phyloP scores from a whole-genome alignment of 2,113 vertebrate species.

The Tragelaphus imberbis region DNA sequence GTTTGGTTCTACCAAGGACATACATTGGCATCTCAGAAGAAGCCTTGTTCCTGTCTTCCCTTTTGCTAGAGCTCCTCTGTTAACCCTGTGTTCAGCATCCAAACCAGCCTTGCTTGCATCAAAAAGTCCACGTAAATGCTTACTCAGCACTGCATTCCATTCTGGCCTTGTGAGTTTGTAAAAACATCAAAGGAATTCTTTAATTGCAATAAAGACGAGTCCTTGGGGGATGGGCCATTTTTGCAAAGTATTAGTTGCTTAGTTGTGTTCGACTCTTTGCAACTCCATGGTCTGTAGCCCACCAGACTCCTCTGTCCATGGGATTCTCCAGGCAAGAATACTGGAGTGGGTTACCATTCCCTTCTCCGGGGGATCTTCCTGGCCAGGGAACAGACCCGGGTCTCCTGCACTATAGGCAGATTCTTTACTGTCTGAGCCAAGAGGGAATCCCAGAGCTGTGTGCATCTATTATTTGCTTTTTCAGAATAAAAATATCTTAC shows the following conservation, averaged over 20 bases:
- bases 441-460: neutral
- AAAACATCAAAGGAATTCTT: neutral
- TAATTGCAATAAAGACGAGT: neutral
- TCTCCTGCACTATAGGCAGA: neutral
- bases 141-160: neutral
- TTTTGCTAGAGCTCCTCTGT: no score
- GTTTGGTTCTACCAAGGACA: neutral
- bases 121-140: accelerated
- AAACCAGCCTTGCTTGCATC: no score
- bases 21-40: neutral
- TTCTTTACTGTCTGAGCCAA: neutral
- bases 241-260: neutral
- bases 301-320: neutral
- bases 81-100: neutral
- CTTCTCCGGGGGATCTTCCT: neutral
- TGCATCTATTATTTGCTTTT: neutral
- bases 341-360: neutral
- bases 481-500: neutral
- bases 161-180: neutral
- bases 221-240: neutral
- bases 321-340: neutral
- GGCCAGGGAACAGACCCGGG: neutral
- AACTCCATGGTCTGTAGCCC: neutral
- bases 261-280: neutral
- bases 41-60: neutral